These are phyloP conservation scores for Mylabris sibirica DNA, from an alignment of 2,888 invertebrate genomes.

Conservation along the genomic window DNA sequence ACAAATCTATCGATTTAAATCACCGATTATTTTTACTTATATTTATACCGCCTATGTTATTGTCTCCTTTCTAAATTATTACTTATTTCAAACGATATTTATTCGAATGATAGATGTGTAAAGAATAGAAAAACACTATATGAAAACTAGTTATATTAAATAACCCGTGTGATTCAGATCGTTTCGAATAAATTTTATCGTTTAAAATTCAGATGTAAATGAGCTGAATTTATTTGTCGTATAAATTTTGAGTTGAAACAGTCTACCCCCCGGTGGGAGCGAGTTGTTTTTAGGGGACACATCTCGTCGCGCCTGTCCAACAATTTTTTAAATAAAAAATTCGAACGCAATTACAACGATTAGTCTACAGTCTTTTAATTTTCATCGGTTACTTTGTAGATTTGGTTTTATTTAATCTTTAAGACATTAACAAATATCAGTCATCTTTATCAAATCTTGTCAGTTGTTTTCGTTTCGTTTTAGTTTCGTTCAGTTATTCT, in stretches of 20 bases:
- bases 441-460: constrained; percentile 4
- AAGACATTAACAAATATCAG: constrained; percentile 4
- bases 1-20: neutral
- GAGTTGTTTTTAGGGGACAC: constrained; percentile 37
- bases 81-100: neutral
- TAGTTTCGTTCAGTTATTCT: neutral
- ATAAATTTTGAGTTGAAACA: constrained; percentile 48
- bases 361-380: constrained; percentile 4
- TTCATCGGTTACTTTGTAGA: neutral
- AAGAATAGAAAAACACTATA: constrained; percentile 5
- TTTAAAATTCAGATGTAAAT: constrained; percentile 42
- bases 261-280: constrained; percentile 44
- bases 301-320: constrained; percentile 18
- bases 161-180: constrained; percentile 32
- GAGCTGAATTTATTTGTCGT: constrained; percentile 46
- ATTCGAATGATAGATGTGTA: neutral
- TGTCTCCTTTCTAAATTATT: too few relatives aligned
- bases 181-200: constrained; percentile 35
- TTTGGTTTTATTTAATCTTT: neutral
- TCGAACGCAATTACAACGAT: constrained; percentile 19
- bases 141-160: constrained; percentile 19
- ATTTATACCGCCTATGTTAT: too few relatives aligned
- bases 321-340: constrained; percentile 12
- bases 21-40: too few relatives aligned
- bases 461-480: neutral